A percentile compares a stretch with the other conserved stretches of the same genome.
phyloP scores from a whole-genome alignment of 2,113 vertebrate genomes.

The Garra rufa region DNA sequence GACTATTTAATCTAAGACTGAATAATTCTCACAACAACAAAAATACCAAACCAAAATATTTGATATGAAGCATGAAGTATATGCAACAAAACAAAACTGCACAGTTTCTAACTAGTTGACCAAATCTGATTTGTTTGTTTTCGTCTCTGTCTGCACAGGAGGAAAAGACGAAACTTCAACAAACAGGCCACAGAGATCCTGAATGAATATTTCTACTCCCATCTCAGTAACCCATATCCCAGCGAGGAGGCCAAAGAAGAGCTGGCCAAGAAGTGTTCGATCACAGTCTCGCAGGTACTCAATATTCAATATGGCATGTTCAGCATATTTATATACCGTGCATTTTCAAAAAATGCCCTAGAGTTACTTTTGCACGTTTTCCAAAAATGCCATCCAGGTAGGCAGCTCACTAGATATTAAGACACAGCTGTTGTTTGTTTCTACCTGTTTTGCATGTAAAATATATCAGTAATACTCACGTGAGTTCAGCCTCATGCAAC shows the following conservation, averaged over 20 bases:
- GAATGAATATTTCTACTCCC: constrained; percentile 99
- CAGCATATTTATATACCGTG: neutral
- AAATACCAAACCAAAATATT: neutral
- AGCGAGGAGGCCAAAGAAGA: constrained; percentile 99
- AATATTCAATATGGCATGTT: neutral
- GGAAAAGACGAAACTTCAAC: constrained; percentile 99
- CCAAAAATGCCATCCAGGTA: neutral
- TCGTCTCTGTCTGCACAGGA: constrained; percentile 71
- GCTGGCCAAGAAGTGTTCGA: constrained; percentile 98
- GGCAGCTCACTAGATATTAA: neutral
- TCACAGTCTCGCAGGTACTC: constrained; percentile 96
- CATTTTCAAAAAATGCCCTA: neutral
- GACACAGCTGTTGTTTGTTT: neutral
- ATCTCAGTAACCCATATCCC: constrained; percentile 99
- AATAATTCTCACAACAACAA: neutral
- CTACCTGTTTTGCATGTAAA: constrained; percentile 14
- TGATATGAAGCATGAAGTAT: neutral
- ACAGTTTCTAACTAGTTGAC: neutral
- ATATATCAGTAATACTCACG: constrained; percentile 17
- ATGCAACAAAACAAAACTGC: neutral
- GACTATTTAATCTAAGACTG: neutral
- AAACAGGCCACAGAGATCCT: constrained; percentile 99
- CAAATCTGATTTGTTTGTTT: neutral
- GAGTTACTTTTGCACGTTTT: too few relatives aligned
- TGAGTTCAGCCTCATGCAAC: constrained; percentile 45